Evolutionary conservation across 2,113 vertebrate genomes (phyloP).

Genomic region (Struthidea cinerea): DNA sequence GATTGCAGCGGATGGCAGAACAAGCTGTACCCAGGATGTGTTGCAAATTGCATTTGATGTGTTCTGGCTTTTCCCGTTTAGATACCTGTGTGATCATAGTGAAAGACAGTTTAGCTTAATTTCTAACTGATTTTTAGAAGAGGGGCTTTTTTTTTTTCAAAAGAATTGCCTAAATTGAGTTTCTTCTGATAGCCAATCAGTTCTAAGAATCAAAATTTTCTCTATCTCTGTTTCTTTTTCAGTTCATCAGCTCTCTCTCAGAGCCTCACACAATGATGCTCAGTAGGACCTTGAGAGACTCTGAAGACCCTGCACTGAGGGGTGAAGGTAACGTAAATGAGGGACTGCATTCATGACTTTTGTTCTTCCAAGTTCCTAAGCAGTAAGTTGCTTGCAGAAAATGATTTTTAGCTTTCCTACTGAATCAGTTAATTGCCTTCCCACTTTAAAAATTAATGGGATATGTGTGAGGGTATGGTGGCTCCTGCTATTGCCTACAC

Average conservation of each 20-base stretch:
- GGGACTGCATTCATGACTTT: not conserved
- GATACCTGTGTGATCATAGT: not conserved
- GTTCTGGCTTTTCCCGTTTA: not conserved
- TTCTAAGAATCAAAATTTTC: not conserved
- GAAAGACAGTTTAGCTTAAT: not conserved
- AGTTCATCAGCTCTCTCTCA: not conserved
- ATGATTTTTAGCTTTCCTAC: not conserved
- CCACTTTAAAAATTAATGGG: not conserved
- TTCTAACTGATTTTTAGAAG: not conserved
- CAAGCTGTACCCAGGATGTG: not conserved
- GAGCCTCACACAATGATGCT: not conserved
- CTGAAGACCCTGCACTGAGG: not conserved
- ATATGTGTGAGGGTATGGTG: not conserved
- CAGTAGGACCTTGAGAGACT: not conserved
- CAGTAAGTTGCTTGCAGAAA: not conserved
- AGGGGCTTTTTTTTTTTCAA: not conserved
- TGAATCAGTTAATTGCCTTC: not conserved
- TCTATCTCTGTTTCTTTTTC: not conserved
- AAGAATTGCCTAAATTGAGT: not conserved
- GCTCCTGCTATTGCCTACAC: not conserved
- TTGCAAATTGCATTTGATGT: not conserved
- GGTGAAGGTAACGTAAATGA: not conserved
- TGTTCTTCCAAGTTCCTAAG: not conserved
- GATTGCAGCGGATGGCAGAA: not conserved
- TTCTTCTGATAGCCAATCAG: not conserved